These are phyloP conservation scores for Setophaga coronata DNA, from an alignment of 2,113 vertebrate species.

Conservation along the genomic window DNA sequence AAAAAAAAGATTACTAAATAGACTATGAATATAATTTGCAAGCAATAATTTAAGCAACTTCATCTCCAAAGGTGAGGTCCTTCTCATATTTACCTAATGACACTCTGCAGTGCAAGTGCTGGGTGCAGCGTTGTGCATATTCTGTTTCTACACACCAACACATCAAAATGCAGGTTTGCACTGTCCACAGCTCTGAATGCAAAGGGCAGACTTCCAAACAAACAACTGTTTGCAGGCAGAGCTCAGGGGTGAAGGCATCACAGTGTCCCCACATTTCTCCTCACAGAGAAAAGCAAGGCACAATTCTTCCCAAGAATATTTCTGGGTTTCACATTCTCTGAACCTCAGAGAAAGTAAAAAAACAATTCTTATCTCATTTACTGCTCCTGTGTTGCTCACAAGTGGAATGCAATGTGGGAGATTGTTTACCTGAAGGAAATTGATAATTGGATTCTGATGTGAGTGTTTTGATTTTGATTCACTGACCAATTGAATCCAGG, in stretches of 20 bases:
- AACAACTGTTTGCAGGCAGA: neutral
- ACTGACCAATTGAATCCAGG: no score
- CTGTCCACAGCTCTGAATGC: neutral
- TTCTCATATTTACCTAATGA: neutral
- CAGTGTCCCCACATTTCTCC: no score
- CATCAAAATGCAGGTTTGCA: neutral
- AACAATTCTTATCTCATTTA: no score
- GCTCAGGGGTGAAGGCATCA: neutral
- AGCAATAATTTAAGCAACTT: conserved; percentile 32
- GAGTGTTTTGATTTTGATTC: no score
- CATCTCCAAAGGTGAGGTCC: neutral
- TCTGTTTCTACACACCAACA: neutral
- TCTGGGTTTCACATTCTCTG: no score
- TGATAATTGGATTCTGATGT: no score
- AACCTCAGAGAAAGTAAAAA: no score
- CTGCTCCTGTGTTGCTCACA: no score
- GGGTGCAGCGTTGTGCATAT: neutral
- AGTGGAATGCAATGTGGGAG: no score
- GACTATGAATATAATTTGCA: conserved; percentile 36
- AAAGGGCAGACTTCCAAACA: neutral
- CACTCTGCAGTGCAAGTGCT: neutral
- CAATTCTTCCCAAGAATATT: no score
- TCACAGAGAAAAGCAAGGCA: no score
- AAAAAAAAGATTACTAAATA: neutral
- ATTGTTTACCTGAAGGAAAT: no score